These are phyloP conservation scores for Dicrostonyx torquatus DNA, from an alignment of 2,797 vertebrate species.

Conservation along the genomic window DNA sequence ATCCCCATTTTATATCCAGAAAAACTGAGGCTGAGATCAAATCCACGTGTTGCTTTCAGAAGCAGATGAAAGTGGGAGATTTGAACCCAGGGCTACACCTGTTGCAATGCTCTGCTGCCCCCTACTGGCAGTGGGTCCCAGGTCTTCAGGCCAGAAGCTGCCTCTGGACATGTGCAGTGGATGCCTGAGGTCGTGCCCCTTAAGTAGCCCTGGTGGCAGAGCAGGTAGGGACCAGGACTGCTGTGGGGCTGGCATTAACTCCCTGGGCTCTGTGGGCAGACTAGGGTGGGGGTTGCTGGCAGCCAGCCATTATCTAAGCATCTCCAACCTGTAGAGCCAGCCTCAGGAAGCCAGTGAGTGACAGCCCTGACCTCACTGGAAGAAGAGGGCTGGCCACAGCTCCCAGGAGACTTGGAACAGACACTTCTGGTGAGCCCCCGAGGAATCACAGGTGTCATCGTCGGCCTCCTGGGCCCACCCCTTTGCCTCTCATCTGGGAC, in stretches of 20 bases:
- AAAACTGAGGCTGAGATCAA: background rate
- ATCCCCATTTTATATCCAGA: background rate
- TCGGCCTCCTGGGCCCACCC: background rate
- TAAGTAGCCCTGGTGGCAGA: background rate
- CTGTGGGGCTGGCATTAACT: too few species aligned
- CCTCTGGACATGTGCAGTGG: background rate
- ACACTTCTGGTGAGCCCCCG: background rate
- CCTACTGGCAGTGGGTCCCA: background rate
- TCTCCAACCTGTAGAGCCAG: background rate
- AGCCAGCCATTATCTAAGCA: background rate
- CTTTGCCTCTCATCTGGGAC: too few species aligned
- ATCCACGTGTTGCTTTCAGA: fast-evolving
- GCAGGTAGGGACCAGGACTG: background rate
- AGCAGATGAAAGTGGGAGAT: fast-evolving
- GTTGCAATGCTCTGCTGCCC: background rate
- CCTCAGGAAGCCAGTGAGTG: background rate
- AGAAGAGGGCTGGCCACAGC: background rate
- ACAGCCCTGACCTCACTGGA: background rate
- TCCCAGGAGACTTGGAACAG: background rate
- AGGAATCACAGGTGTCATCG: too few species aligned
- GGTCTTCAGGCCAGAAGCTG: fast-evolving
- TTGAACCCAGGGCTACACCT: fast-evolving
- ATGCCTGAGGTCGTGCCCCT: fast-evolving
- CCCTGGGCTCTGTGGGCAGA: background rate
- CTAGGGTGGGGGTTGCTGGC: background rate